Base-by-base conservation (phyloP, 2,888 invertebrate species). In the Drosophila infuscata region DNA sequence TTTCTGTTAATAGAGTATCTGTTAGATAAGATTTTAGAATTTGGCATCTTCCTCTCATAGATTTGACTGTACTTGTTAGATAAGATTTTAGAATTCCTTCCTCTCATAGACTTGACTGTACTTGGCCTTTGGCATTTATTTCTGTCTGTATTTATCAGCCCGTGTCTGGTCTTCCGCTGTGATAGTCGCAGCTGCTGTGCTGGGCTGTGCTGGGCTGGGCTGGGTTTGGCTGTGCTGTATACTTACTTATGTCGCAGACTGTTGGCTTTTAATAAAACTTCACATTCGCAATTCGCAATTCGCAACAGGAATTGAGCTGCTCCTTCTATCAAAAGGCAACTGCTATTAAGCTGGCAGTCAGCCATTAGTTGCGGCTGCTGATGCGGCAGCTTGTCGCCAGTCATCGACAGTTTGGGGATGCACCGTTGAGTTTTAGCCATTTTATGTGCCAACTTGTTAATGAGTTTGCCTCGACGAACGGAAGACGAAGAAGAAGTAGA, bases 401-500 rank as follows among this genome's bases (percentile, higher is more conserved):
- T 43, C 74, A 82, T 81, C 72, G 81, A 82, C 84, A 73, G 84
- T 63, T 43, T 12, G 36, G 36, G 57, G 61, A 51, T 36, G 35
- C 20, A 35, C 54, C 72, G 76, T 78, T 41, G 48, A 62, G 62
- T 64, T 72, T 86, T 84, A 58, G 76, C 65, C 70, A 82, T 74
- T 85, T 83, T 78, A 79, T 88, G 86, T 81, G 89, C 89, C 85
- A 85, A 85, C 80, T 89, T 85, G 85, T 85, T 85, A 85, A 85
- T 89, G 85, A 85, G 85, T 85, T 85, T 85, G 84, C 74, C 69
- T 54, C 54, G 41, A 65, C 48, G 38, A 33, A 63, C 52, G 51
- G 65, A 60, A 41, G 41, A 41, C 41, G 53, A 6, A 25, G 20
- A 15, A 15, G 52, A 12, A 8, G 7, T 6, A 15, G 1, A n/a